Conservation (phyloP, 2,888 invertebrate genomes). For the Reticulitermes lucifugus region DNA sequence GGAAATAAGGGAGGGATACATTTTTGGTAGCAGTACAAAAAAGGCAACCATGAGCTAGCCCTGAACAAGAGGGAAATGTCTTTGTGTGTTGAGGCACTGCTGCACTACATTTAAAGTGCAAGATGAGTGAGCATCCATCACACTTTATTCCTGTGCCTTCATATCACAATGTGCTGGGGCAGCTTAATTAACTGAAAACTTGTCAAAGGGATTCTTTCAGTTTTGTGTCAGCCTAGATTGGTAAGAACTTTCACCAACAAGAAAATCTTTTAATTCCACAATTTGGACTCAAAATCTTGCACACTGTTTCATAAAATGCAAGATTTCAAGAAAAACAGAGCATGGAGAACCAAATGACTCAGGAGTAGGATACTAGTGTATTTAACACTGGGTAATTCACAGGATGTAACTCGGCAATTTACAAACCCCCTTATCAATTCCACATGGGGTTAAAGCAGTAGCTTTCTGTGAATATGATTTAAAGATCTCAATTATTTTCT, state of each 20-base stretch:
- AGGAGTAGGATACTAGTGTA: constrained; percentile 6
- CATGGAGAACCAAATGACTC: constrained; percentile 17
- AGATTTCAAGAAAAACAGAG: constrained; percentile 15
- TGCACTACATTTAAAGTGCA: constrained; percentile 16
- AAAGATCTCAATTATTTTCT: constrained; percentile 6
- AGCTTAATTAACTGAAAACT: constrained; percentile 14
- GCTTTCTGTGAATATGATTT: constrained; percentile 20
- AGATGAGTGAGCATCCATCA: constrained; percentile 24
- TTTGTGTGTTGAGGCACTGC: constrained; percentile 39
- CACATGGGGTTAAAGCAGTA: constrained; percentile 1
- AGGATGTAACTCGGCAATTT: not conserved
- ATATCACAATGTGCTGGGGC: constrained; percentile 3
- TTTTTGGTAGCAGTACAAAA: constrained; percentile 51
- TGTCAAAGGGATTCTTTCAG: not conserved
- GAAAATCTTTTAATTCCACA: constrained; percentile 6
- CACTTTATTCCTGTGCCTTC: constrained; percentile 29
- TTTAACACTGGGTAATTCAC: constrained; percentile 8
- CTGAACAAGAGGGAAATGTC: constrained; percentile 46
- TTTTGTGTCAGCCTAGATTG: not conserved
- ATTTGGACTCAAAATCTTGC: constrained; percentile 25
- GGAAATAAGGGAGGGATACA: constrained; percentile 40
- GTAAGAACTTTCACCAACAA: not conserved
- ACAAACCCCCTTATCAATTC: not conserved
- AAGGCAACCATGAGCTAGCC: constrained; percentile 49
- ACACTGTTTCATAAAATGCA: constrained; percentile 11